Base-by-base conservation (phyloP, 2,113 vertebrate genomes). In the Butorides virescens region DNA sequence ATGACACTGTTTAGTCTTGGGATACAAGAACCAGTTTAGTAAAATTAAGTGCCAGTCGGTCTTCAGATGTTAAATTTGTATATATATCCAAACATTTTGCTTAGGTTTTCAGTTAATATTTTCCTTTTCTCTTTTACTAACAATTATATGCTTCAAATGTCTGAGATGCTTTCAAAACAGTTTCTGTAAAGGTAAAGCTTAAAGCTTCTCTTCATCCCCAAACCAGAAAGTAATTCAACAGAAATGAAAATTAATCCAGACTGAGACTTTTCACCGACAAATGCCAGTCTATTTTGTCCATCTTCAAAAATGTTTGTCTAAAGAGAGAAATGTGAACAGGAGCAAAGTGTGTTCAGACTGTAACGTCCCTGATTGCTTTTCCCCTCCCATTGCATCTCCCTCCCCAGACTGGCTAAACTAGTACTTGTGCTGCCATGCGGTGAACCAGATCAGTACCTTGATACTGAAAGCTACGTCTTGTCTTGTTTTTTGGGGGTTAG, bases 301-400 rank as follows among this genome's bases (percentile, higher is more conserved):
- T 80, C 79, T 63, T 83, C 46, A 70, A 27, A 76, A 89, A 59
- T 55, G 3, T 76, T 94, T 96, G 7, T n/a, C n/a, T 89, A n/a
- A 58, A 62, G 50, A 84, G 36, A 70, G 71, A 73, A 79, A 66
- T 14, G 3, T 16, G 20, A 56, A 66, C 22, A 63, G 71, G 66
- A 39, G 13, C 19, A 9, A 44, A 90, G 21, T 65, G 66, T 85
- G 34, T 81, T 78, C 36, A 81, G 73, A 14, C 27, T 32, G 19
- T 63, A 47, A 50, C 1, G 2, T 62, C 32, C 42, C 12, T 72
- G n/a, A 6, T 9, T 66, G 25, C 30, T 4, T 1, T 56, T 47
- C 26, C 13, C 21, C 21, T 2, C 2, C 9, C 4, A 2, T 26
- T 5, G 2, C 63, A 75, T 53, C 25, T 19, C 25, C 11, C 16